A percentile compares a stretch with the other conserved stretches of the same genome.
Conservation (phyloP, 2,888 invertebrate genomes). For the Rhamphomyia laevipes region DNA sequence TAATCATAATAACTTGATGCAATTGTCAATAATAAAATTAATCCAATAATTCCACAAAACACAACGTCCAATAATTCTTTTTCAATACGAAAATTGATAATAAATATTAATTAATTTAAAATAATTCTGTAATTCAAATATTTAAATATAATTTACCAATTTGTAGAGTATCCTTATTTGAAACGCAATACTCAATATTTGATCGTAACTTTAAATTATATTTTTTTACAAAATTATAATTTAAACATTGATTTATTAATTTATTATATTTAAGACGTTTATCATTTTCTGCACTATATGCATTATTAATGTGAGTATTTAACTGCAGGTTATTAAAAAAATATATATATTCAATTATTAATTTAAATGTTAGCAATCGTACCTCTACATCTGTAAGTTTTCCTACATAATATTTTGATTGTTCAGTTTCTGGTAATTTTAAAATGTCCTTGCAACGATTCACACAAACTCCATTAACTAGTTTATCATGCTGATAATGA, state of each 20-base stretch:
- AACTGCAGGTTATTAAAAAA: neutral
- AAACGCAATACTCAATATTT: constrained; percentile 27
- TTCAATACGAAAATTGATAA: neutral
- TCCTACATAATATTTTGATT: neutral
- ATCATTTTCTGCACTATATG: constrained; percentile 21
- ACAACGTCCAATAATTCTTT: neutral
- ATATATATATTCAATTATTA: no score
- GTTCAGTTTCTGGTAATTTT: neutral
- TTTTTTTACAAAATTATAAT: constrained; percentile 20
- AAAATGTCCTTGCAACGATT: constrained; percentile 19
- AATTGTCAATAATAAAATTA: neutral
- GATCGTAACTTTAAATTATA: constrained; percentile 20
- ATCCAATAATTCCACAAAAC: neutral
- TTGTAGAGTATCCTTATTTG: constrained; percentile 12
- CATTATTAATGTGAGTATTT: constrained; percentile 2
- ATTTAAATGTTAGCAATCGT: no score
- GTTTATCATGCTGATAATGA: constrained; percentile 29
- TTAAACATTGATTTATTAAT: constrained; percentile 25
- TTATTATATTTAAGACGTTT: constrained; percentile 21
- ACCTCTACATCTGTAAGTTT: neutral
- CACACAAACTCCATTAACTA: constrained; percentile 28
- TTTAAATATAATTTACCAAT: constrained; percentile 22
- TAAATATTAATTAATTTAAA: no score
- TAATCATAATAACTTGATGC: neutral
- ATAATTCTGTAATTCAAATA: no score